Base-by-base conservation (phyloP, 2,888 invertebrate genomes). In the Pyrrhia umbra region DNA sequence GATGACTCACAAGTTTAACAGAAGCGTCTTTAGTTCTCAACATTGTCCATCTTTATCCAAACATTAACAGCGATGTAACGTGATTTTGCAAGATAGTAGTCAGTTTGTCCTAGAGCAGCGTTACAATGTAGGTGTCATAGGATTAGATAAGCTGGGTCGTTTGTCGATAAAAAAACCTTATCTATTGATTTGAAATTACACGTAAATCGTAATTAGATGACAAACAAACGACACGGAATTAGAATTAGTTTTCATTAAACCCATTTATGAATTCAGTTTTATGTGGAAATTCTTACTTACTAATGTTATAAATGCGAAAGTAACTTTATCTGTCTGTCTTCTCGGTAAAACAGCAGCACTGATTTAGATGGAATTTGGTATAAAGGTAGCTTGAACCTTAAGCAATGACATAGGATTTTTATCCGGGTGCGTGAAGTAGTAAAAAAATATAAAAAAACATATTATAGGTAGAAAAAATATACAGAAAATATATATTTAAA, bases 1-100 rank as follows among this genome's bases (percentile, higher is more conserved):
- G 63, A 63, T 74, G 81, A 72, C 67, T 77, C 79, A 82, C 57
- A 62, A 83, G 81, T 67, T 67, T 34, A 75, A 70, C 83, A 88
- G 89, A 90, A 70, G 68, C 68, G 83, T 27, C 82, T 58, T 46
- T 46, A 49, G 45, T 69, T 61, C 70, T 58, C 25, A 57, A 59
- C 34, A 42, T 61, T 59, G 60, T 56, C 55, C 40, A 27, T 34
- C 21, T 20, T 25, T 47, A 37, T 55, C 30, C 56, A 66, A 63
- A 47, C 54, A 64, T 39, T 45, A 56, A 55, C 21, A 57, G 15
- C 0, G 34, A 55, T 1, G 46, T 34, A 39, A 18, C 3, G 21
- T 49, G 21, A 47, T 50, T 42, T 51, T 62, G 46, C 23, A 21
- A 37, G 50, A 6, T 43, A 15, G 16, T 60, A 9, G 39, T 21